A percentile compares a stretch with the other conserved stretches of the same genome.
Evolutionary conservation across 2,888 invertebrate species (phyloP).

Genomic region (Diaprepes abbreviatus): DNA sequence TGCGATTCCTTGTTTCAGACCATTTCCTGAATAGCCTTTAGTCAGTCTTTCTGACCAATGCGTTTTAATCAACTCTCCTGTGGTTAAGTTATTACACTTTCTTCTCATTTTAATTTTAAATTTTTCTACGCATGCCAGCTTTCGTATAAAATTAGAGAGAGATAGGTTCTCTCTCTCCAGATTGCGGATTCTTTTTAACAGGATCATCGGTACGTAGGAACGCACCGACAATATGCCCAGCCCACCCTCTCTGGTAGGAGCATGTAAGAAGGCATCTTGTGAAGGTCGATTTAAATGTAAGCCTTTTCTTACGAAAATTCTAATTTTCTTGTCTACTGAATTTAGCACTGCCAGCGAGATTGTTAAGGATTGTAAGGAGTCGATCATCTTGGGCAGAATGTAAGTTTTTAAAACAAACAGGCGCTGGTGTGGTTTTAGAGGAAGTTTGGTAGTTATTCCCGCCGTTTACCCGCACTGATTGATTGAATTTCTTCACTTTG

Average conservation of each 20-base stretch:
- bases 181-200: background rate
- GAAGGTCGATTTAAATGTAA: background rate
- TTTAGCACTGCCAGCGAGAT: slow-evolving; percentile 7
- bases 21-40: slow-evolving; percentile 46
- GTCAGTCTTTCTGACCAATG: slow-evolving; percentile 34
- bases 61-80: too few relatives aligned
- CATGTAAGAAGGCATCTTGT: slow-evolving; percentile 22
- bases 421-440: slow-evolving; percentile 23
- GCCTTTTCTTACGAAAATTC: slow-evolving; percentile 6
- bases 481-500: too few relatives aligned
- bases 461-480: too few relatives aligned
- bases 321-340: slow-evolving; percentile 1
- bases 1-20: slow-evolving; percentile 18
- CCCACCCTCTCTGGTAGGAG: slow-evolving; percentile 20
- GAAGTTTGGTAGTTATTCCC: too few relatives aligned
- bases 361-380: slow-evolving; percentile 2
- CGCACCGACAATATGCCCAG: slow-evolving; percentile 18
- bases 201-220: slow-evolving; percentile 18
- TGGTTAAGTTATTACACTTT: too few relatives aligned
- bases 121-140: too few relatives aligned
- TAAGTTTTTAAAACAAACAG: slow-evolving; percentile 11
- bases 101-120: too few relatives aligned
- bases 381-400: slow-evolving; percentile 6
- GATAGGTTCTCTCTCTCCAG: background rate
- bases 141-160: background rate